A percentile compares a stretch with the other conserved stretches of the same genome.
phyloP scores from a whole-genome alignment of 2,888 invertebrate species.

The Ganaspis brasiliensis region DNA sequence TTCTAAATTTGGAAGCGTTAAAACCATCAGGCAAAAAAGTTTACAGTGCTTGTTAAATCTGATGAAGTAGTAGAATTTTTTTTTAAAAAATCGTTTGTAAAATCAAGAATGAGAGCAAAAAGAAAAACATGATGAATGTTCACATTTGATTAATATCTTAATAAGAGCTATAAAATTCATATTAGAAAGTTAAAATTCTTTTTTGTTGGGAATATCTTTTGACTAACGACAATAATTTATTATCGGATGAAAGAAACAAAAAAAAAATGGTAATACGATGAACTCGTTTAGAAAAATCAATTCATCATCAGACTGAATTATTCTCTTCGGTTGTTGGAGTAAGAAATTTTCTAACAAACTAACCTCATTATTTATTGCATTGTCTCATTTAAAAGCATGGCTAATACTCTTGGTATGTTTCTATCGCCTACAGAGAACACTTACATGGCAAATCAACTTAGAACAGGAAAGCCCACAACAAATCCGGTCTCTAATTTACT shows the following conservation, averaged over 20 bases:
- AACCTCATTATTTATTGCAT: conserved; percentile 13
- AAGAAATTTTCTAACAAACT: conserved; percentile 40
- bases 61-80: too few relatives aligned
- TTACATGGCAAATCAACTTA: conserved; percentile 27
- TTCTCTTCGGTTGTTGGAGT: conserved; percentile 16
- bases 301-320: conserved; percentile 12
- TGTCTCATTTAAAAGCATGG: not conserved
- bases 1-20: not conserved
- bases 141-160: too few relatives aligned
- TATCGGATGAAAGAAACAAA: not conserved
- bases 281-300: conserved; percentile 2
- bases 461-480: conserved; percentile 28
- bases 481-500: conserved; percentile 18
- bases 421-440: conserved; percentile 14
- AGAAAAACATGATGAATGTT: too few relatives aligned
- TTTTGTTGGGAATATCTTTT: too few relatives aligned
- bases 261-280: not conserved
- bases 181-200: too few relatives aligned
- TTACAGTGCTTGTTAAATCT: too few relatives aligned
- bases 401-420: not conserved
- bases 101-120: too few relatives aligned
- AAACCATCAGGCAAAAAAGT: not conserved
- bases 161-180: too few relatives aligned
- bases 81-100: too few relatives aligned
- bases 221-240: too few relatives aligned